Percentiles rank a stretch among this genome's conserved stretches.
Conservation (phyloP, 2,113 vertebrate genomes). For the Malurus cyaneus region DNA sequence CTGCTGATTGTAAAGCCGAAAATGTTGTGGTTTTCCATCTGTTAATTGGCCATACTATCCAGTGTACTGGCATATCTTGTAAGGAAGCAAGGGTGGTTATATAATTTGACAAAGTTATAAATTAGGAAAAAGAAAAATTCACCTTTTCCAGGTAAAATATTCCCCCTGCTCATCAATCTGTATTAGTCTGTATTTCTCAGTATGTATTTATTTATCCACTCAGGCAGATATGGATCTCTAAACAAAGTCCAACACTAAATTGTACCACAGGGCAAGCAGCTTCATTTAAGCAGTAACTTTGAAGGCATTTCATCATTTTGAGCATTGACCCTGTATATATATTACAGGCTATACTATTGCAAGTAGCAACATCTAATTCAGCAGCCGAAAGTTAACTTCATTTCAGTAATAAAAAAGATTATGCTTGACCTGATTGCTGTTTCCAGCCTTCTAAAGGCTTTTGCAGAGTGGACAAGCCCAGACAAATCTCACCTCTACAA, state of each 20-base stretch:
- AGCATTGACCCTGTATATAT: neutral
- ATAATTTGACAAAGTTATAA: neutral
- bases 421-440: neutral
- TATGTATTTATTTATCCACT: neutral
- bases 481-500: constrained; percentile 7
- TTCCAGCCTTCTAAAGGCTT: neutral
- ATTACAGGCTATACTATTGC: neutral
- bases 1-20: neutral
- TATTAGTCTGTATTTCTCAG: neutral
- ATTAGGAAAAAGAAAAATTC: neutral
- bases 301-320: neutral
- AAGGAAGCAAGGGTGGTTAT: neutral
- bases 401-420: neutral
- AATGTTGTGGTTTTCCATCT: neutral
- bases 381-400: neutral
- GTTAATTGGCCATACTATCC: neutral
- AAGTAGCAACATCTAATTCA: neutral
- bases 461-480: constrained; percentile 13
- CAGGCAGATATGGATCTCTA: neutral
- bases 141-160: neutral
- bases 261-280: neutral
- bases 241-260: neutral
- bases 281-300: neutral
- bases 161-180: neutral
- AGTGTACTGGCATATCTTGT: neutral